A percentile compares a stretch with the other conserved stretches of the same genome.
Evolutionary conservation across 1,140 invertebrate genomes (phyloP).

Genomic region (Schmidtea mediterranea): DNA sequence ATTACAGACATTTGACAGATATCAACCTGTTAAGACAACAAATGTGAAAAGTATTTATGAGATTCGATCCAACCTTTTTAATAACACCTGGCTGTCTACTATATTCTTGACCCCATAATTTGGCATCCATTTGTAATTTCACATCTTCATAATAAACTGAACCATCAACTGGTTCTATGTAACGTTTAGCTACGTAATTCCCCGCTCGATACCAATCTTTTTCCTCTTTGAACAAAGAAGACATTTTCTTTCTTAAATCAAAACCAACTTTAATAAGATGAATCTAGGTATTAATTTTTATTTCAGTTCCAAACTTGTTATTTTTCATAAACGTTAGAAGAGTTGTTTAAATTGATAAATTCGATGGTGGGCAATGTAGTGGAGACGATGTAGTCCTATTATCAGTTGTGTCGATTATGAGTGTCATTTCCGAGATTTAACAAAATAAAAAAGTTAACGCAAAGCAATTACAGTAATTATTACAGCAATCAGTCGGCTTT

Average conservation of each 20-base stretch:
- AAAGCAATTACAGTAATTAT: no score
- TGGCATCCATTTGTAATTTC: slow-evolving; percentile 35
- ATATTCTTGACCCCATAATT: slow-evolving; percentile 36
- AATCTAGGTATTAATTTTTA: no score
- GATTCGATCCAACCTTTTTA: neutral
- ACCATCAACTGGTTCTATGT: slow-evolving; percentile 29
- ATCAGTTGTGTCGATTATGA: no score
- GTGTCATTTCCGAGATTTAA: no score
- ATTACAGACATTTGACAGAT: slow-evolving; percentile 36
- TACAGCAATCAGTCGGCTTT: no score
- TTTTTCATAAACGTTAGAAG: no score
- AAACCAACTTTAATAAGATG: no score
- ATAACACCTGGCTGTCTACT: slow-evolving; percentile 25
- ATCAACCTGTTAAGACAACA: slow-evolving; percentile 28
- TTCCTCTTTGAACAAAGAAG: slow-evolving; percentile 21
- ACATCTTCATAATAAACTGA: slow-evolving; percentile 35
- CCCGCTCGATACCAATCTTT: slow-evolving; percentile 24
- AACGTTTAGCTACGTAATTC: slow-evolving; percentile 35
- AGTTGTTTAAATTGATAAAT: no score
- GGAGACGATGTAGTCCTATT: no score
- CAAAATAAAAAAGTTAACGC: no score
- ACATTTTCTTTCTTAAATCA: slow-evolving; percentile 30
- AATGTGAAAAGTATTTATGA: neutral
- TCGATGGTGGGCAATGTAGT: no score
- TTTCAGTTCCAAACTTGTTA: no score